Conservation (phyloP, 2,797 vertebrate species). For the Molossus molossus region DNA sequence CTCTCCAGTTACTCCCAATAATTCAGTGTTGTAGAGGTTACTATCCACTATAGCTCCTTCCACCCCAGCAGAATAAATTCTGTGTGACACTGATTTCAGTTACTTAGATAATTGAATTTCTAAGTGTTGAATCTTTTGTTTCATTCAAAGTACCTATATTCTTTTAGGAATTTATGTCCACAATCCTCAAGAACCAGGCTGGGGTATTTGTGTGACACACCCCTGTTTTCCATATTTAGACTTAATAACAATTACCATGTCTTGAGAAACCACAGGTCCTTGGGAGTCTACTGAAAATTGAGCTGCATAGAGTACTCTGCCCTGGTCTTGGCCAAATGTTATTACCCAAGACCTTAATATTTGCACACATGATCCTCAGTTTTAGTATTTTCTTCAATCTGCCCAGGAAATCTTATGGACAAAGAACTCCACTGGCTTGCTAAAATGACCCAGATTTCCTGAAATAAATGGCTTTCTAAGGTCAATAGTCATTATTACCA, state of each 20-base stretch:
- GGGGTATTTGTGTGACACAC: background rate
- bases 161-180: background rate
- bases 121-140: slow-evolving; percentile 14
- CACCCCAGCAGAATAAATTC: background rate
- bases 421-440: background rate
- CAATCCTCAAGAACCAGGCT: background rate
- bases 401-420: background rate
- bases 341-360: background rate
- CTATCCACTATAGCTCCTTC: background rate
- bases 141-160: background rate
- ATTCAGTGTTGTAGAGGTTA: background rate
- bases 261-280: background rate
- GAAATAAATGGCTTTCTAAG: slow-evolving; percentile 19
- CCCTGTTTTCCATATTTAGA: background rate
- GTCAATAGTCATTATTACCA: background rate
- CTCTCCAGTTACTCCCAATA: background rate
- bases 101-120: background rate
- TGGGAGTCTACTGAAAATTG: background rate
- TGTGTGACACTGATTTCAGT: background rate
- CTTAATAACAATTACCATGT: background rate
- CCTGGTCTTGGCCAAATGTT: background rate
- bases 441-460: background rate
- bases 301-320: background rate
- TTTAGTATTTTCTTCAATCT: slow-evolving; percentile 30
- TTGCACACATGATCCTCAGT: background rate